Evolutionary conservation across 2,888 invertebrate species (phyloP).

Genomic region (Oxytorus armatus): DNA sequence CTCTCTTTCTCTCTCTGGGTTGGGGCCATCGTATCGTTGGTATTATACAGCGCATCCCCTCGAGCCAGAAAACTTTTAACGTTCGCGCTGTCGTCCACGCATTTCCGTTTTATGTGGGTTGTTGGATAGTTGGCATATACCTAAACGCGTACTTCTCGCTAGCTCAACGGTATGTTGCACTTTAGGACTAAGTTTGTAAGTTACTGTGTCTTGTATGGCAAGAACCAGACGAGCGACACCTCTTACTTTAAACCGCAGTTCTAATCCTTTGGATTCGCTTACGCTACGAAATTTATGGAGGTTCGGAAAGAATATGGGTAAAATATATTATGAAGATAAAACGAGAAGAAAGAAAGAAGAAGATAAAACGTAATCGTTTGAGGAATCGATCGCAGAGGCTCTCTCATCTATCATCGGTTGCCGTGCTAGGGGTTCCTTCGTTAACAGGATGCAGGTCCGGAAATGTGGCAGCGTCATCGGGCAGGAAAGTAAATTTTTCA

Average conservation of each 20-base stretch:
- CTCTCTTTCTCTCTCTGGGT: conserved; percentile 50
- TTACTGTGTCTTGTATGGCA: not conserved
- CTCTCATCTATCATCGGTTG: too few species aligned
- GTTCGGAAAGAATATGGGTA: too few species aligned
- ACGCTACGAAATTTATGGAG: not conserved
- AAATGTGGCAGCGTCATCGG: too few species aligned
- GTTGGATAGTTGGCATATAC: conserved; percentile 12
- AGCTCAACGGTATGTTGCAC: conserved; percentile 39
- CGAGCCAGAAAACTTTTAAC: conserved; percentile 59
- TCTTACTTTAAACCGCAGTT: conserved; percentile 5
- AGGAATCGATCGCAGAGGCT: too few species aligned
- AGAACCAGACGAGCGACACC: not conserved
- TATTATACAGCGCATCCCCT: conserved; percentile 41
- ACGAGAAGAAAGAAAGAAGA: too few species aligned
- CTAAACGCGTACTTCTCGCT: conserved; percentile 20
- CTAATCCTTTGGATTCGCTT: not conserved
- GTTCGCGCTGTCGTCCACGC: conserved; percentile 45
- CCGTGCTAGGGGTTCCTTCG: too few species aligned
- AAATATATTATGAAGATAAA: too few species aligned
- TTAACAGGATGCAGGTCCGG: too few species aligned
- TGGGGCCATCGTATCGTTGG: conserved; percentile 38
- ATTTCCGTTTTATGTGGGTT: conserved; percentile 53
- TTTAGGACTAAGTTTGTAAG: conserved; percentile 37
- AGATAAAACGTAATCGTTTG: too few species aligned
- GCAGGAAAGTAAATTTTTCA: too few species aligned